Base-by-base conservation (phyloP, 2,888 invertebrate species). In the Trichopria drosophilae region DNA sequence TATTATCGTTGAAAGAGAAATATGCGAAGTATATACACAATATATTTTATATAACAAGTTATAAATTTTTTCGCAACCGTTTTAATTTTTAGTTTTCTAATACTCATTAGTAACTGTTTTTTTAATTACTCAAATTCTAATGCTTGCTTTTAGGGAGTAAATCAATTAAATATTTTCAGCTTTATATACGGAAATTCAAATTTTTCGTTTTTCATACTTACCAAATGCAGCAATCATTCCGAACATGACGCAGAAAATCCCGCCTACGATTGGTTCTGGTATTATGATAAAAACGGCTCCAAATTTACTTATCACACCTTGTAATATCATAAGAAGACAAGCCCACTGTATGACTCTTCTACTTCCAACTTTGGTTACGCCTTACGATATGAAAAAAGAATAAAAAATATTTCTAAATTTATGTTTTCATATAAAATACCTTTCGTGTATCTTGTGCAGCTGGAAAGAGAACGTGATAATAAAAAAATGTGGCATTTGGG, bases 221-320 rank as follows among this genome's bases (percentile, higher is more conserved):
- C 89, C 90, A 59, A 89, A 89, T 0, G 89, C 89, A 1, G 85
- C 80, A 51, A 90, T 88, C 84, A 90, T 87, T 46, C 89, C 88
- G 64, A 90, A 90, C 86, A 89, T 87, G 22, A 88, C 84, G 60
- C 88, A 87, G 75, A 90, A 89, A 60, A 90, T 83, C 1, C 89
- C 90, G 0, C 89, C 90, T 2, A 90, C 83, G 37, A 90, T 83
- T 0, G 90, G 89, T 69, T 88, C 87, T 1, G 90, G 90, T 59
- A 90, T 87, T 61, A 88, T 85, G 57, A 89, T 87, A 68, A 90
- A 89, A 15, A 87, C 79, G 0, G 90, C 89, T 0, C 89, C 85
- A 60, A 89, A 83, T 76, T 90, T 90, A 54, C 87, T 84, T 60
- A 89, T 82, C 22, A 86, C 79, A 0, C 88, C 88, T 67, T 88